Conservation (phyloP, 2,113 vertebrate species). For the Bujurquina vittata region DNA sequence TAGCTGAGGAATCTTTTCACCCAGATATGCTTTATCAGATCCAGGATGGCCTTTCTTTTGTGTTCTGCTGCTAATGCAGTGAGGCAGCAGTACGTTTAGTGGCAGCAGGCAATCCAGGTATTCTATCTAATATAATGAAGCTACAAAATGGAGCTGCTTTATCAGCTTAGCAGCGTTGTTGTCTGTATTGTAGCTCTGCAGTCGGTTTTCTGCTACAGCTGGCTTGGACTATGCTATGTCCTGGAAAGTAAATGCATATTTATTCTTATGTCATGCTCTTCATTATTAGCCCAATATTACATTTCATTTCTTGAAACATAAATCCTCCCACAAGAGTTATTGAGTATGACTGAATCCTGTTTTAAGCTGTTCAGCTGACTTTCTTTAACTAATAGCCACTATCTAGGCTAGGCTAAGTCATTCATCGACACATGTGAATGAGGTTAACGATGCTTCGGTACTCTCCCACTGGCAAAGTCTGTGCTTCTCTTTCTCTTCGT, state of each 20-base stretch:
- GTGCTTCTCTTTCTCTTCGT: neutral
- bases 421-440: neutral
- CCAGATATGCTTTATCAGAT: constrained; percentile 44
- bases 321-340: no score
- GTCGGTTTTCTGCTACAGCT: neutral
- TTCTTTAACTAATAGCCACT: neutral
- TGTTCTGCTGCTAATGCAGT: constrained; percentile 30
- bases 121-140: constrained; percentile 13
- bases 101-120: constrained; percentile 12
- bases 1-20: constrained; percentile 32
- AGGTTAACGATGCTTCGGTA: neutral
- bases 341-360: neutral
- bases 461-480: neutral
- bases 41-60: neutral
- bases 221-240: neutral
- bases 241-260: neutral
- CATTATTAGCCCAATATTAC: neutral
- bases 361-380: neutral
- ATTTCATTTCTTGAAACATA: neutral
- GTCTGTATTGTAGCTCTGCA: neutral
- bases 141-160: neutral
- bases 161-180: constrained; percentile 13
- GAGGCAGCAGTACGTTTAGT: constrained; percentile 10
- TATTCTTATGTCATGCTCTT: neutral
- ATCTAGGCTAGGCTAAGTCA: neutral